Percentiles rank a stretch among this genome's conserved stretches.
phyloP scores from a whole-genome alignment of 2,113 vertebrate species.

The Brienomyrus brachyistius region DNA sequence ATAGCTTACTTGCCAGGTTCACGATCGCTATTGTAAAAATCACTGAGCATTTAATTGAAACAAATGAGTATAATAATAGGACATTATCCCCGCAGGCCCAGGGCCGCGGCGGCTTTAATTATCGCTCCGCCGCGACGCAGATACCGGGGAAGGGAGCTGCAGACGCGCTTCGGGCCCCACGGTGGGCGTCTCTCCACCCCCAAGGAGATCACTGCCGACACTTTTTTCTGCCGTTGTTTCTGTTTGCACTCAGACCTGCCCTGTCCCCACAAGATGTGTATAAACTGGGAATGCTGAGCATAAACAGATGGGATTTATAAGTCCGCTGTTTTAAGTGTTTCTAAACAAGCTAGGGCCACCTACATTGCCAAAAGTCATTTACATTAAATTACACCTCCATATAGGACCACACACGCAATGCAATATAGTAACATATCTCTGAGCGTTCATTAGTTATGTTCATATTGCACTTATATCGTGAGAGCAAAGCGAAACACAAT shows the following conservation, averaged over 20 bases:
- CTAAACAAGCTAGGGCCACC: slow-evolving; percentile 2
- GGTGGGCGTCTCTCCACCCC: slow-evolving; percentile 33
- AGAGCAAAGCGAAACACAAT: background rate
- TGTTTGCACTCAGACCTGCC: slow-evolving; percentile 45
- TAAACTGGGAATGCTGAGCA: slow-evolving; percentile 38
- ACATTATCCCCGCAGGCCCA: slow-evolving; percentile 98
- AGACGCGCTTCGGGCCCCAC: slow-evolving; percentile 56
- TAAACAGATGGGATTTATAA: slow-evolving; percentile 61
- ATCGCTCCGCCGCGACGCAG: slow-evolving; percentile 83
- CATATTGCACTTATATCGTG: background rate
- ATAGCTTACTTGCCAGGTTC: slow-evolving; percentile 91
- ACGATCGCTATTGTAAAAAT: slow-evolving; percentile 97
- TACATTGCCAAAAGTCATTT: slow-evolving; percentile 57
- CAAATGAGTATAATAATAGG: slow-evolving; percentile 99
- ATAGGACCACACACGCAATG: background rate
- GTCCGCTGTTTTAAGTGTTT: slow-evolving; percentile 44
- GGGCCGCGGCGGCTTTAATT: slow-evolving; percentile 98
- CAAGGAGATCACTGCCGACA: background rate
- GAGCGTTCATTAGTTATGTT: background rate
- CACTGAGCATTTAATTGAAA: slow-evolving; percentile 99
- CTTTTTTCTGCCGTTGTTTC: slow-evolving; percentile 28
- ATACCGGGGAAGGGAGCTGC: slow-evolving; percentile 90
- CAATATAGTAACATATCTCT: background rate
- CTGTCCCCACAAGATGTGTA: slow-evolving; percentile 57
- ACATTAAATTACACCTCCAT: slow-evolving; percentile 18